These are phyloP conservation scores for Salarias fasciatus DNA, from an alignment of 2,797 vertebrate genomes.

Conservation along the genomic window DNA sequence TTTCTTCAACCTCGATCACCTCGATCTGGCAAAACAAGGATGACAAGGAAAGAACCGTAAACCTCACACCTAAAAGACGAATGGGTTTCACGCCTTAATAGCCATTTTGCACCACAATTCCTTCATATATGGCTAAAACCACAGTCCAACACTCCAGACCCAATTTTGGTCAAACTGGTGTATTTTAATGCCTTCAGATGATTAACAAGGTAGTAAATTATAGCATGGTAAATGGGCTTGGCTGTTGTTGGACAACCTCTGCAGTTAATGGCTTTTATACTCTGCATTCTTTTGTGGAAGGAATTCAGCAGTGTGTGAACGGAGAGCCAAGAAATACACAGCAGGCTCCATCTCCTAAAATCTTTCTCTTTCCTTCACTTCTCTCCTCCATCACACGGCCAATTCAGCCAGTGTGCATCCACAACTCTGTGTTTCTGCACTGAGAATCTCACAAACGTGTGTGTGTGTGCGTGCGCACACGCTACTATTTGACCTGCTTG, in stretches of 20 bases:
- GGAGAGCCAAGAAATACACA: slow-evolving; percentile 59
- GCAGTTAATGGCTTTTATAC: slow-evolving; percentile 61
- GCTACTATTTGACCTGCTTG: slow-evolving; percentile 60
- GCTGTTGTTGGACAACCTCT: slow-evolving; percentile 61
- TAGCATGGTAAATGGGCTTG: slow-evolving; percentile 54
- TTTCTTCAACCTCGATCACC: slow-evolving; percentile 17
- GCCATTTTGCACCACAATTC: slow-evolving; percentile 34
- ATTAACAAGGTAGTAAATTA: slow-evolving; percentile 65
- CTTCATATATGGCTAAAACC: slow-evolving; percentile 46
- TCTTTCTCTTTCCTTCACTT: slow-evolving; percentile 20
- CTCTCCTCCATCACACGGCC: slow-evolving; percentile 24
- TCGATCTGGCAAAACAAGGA: slow-evolving; percentile 17
- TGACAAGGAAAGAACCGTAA: slow-evolving; percentile 24
- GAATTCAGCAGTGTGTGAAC: slow-evolving; percentile 60
- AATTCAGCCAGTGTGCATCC: slow-evolving; percentile 30
- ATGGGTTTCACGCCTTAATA: slow-evolving; percentile 36
- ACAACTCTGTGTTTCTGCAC: slow-evolving; percentile 8
- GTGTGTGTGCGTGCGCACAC: slow-evolving; percentile 15
- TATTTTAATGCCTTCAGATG: slow-evolving; percentile 55
- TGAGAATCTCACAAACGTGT: slow-evolving; percentile 7
- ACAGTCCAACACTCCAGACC: slow-evolving; percentile 34
- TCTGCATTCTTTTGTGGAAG: slow-evolving; percentile 67
- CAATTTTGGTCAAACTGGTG: slow-evolving; percentile 59
- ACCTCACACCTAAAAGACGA: slow-evolving; percentile 51
- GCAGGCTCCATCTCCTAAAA: slow-evolving; percentile 16